A percentile compares a stretch with the other conserved stretches of the same genome.
These are phyloP conservation scores for Oscheius sp. DNA, from an alignment of 2,888 invertebrate species.

Conservation along the genomic window DNA sequence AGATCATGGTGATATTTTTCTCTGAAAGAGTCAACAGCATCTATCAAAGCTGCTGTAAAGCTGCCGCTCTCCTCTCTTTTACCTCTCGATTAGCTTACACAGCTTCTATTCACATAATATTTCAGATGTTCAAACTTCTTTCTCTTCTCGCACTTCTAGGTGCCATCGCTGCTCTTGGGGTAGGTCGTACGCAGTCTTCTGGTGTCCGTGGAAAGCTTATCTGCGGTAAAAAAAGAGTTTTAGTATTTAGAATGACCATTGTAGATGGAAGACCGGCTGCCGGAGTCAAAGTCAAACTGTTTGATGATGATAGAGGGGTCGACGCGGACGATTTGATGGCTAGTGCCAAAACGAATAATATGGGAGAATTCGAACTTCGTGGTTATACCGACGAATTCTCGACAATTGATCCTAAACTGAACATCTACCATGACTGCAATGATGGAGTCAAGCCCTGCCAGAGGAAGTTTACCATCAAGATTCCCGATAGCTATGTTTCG, in stretches of 20 bases:
- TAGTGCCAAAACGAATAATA: conserved; percentile 32
- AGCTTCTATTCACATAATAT: too few relatives aligned
- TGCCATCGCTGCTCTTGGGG: conserved; percentile 16
- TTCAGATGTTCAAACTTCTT: conserved; percentile 19
- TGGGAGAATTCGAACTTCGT: conserved; percentile 34
- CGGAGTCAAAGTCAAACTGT: conserved; percentile 31
- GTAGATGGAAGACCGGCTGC: conserved; percentile 21
- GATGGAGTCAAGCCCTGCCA: conserved; percentile 58
- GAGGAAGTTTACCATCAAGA: conserved; percentile 56
- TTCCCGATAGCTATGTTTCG: conserved; percentile 55
- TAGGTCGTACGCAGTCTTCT: conserved; percentile 31
- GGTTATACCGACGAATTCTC: conserved; percentile 32
- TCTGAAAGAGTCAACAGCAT: too few relatives aligned
- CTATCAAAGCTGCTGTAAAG: too few relatives aligned
- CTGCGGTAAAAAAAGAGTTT: conserved; percentile 11
- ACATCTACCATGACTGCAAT: conserved; percentile 53
- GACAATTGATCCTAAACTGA: not conserved
- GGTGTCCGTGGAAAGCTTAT: conserved; percentile 30
- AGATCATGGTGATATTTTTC: too few relatives aligned
- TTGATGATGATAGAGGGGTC: conserved; percentile 33
- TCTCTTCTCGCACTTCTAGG: conserved; percentile 8
- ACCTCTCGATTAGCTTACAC: too few relatives aligned
- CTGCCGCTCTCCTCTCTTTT: too few relatives aligned
- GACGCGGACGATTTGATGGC: conserved; percentile 44
- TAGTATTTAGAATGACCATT: too few relatives aligned